phyloP scores from a whole-genome alignment of 2,888 invertebrate genomes.

The Eutolmus rufibarbis region DNA sequence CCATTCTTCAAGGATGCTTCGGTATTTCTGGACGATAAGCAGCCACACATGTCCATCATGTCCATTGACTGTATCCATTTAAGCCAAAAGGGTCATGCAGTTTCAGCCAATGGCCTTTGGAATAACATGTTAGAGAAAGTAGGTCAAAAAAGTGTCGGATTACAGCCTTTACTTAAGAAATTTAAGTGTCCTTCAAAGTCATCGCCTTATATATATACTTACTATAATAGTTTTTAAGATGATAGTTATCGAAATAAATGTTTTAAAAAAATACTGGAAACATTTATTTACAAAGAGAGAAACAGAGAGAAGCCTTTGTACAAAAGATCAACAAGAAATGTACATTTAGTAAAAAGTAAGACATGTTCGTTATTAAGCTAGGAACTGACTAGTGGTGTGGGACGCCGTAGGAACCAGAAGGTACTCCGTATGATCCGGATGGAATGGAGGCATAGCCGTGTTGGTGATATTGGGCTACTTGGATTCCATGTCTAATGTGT shows the following conservation, averaged over 20 bases:
- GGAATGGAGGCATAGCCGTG: conserved; percentile 64
- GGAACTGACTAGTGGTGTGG: conserved; percentile 36
- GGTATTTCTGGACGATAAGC: conserved; percentile 33
- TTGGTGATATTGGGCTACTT: conserved; percentile 81
- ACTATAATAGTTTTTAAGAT: conserved; percentile 47
- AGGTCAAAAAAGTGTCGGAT: conserved; percentile 60
- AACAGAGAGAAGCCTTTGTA: not conserved
- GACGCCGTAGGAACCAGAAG: conserved; percentile 47
- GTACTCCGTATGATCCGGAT: conserved; percentile 65
- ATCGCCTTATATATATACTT: conserved; percentile 63
- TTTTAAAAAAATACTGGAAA: conserved; percentile 5
- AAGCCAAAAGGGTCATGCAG: conserved; percentile 51
- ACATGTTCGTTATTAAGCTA: not conserved
- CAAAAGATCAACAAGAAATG: conserved; percentile 26
- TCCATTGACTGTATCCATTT: conserved; percentile 50
- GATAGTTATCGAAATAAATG: not conserved
- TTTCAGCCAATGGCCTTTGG: conserved; percentile 64
- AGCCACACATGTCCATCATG: conserved; percentile 48
- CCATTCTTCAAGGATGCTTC: conserved; percentile 55
- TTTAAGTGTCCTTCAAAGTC: conserved; percentile 64
- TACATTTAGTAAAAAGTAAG: conserved; percentile 5
- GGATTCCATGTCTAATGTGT: conserved; percentile 79
- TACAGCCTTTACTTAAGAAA: conserved; percentile 55
- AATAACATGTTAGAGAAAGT: conserved; percentile 66
- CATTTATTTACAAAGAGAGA: conserved; percentile 39